Conservation (phyloP, 2,797 vertebrate genomes). For the Serranus cabrilla region DNA sequence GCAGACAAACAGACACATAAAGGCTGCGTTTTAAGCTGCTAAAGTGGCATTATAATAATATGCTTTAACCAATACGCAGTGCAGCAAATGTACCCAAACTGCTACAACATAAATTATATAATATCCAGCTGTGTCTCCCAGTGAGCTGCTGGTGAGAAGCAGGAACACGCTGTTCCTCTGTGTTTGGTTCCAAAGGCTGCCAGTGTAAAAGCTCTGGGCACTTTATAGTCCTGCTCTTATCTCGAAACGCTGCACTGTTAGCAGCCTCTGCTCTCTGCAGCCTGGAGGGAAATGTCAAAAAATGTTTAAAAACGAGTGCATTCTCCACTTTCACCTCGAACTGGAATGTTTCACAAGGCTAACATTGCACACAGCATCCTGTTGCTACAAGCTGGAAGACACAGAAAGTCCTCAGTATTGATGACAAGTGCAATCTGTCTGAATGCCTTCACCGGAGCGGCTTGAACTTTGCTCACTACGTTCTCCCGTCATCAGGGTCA, state of each 20-base stretch:
- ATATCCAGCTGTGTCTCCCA: conserved; percentile 1
- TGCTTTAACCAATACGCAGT: not conserved
- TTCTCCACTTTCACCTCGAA: not conserved
- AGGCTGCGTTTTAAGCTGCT: not conserved
- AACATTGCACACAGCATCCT: not conserved
- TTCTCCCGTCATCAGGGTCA: conserved; percentile 78
- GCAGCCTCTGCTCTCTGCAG: not conserved
- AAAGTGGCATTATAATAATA: not conserved
- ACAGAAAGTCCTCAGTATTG: conserved; percentile 31
- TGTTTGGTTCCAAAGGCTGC: conserved; percentile 72
- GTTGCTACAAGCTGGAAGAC: not conserved
- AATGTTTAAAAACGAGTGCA: conserved; percentile 1
- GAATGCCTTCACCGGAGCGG: conserved; percentile 25
- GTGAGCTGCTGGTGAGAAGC: not conserved
- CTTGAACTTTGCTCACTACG: conserved; percentile 83
- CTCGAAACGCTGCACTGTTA: not conserved
- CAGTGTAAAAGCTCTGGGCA: not conserved
- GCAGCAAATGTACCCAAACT: conserved; percentile 2
- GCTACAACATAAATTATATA: conserved; percentile 26
- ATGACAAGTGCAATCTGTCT: conserved; percentile 33
- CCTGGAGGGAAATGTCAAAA: not conserved
- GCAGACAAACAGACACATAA: not conserved
- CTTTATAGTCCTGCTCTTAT: not conserved
- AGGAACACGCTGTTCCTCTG: conserved; percentile 23
- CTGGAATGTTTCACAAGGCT: not conserved